Evolutionary conservation across 2,888 invertebrate species (phyloP), one percentile per base, ranked within the genome.

Genomic region (Eristalis intricaria): DNA sequence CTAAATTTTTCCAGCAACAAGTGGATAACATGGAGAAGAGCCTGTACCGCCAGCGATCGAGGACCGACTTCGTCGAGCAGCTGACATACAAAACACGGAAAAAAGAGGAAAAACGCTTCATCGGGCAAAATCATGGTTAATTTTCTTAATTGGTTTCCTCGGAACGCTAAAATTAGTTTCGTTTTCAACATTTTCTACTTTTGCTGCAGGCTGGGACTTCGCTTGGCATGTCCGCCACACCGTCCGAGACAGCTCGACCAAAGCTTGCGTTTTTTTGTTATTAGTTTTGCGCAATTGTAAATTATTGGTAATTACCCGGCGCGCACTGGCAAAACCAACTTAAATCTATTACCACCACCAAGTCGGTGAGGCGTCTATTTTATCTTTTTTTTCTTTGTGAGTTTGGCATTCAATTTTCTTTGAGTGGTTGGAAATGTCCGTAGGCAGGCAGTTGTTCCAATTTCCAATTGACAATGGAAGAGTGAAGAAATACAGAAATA

Each of bases 211-310:
- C 38, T 8, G 13, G 38, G 38, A 13, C 22, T 11, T 19, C 19
- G 50, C 50, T 50, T 32, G 32, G 32, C 5, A 1, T 32, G 10
- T 10, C 32, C 32, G 32, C 19, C 50, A 19, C 50, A 19, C 19
- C 3, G 38, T 8, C 50, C 50, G 50, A 19, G 32, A 32, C 32
- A 32, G 32, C 32, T 32, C 8, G 10, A 10, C 50, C 50, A 19
- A 19, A 8, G 56, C 75, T 70, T 29, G n/a, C 56, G 22, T 60
- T 43, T 65, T 63, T 61, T 29, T 50, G 65, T 65, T 56, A 66
- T 75, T 68, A 65, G 26, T 58, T 86, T 86, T 87, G 76, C 84
- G 76, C 87, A 87, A 87, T 87, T 76, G 84, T 73, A 87, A 87
- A 84, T 84, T 80, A 84, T 84, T 84, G 79, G 79, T 87, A 80